Base-by-base conservation (phyloP, 2,113 vertebrate species). In the Lucifuga dentata region DNA sequence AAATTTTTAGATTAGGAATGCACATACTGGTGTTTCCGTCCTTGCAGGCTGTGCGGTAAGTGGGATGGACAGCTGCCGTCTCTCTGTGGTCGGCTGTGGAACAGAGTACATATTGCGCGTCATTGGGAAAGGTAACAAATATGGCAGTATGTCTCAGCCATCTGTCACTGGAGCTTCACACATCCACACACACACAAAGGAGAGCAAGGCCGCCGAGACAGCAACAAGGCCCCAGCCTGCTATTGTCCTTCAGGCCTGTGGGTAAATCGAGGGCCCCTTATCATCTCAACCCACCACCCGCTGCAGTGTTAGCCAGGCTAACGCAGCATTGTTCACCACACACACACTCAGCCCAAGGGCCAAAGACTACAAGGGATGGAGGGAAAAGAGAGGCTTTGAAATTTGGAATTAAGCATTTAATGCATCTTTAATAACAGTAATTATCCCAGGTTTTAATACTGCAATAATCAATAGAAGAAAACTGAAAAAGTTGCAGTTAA, bases 51-150 rank as follows among this genome's bases (percentile, higher is more conserved):
- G 73, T 26, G 46, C 12, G 13, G 21, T 48, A 82, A 80, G 65
- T 86, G 63, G 90, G 89, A 87, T 88, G 91, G 94, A 94, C 94
- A 95, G 94, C 94, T 95, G 95, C 92, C 84, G 88, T 90, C 90
- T 94, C 92, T 93, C 93, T 86, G 87, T 84, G 91, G 91, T 92
- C 86, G 92, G 91, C 94, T 89, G 91, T 80, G 92, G 91, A 91
- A 93, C 92, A 88, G 72, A 80, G 92, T 93, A 95, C 95, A 94
- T 94, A 93, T 93, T 94, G 94, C 90, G 94, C 90, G 90, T 95
- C 94, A 94, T 76, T 88, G 79, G 88, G 89, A 94, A 94, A 96
- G 94, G 95, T 95, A 95, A 93, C 93, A 94, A 93, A 95, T 94
- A 94, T 89, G 87, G 89, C 93, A 93, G 92, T 91, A 92, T 89